Evolutionary conservation across 1,140 invertebrate species (phyloP).

Genomic region (Harlomillsia oculata): DNA sequence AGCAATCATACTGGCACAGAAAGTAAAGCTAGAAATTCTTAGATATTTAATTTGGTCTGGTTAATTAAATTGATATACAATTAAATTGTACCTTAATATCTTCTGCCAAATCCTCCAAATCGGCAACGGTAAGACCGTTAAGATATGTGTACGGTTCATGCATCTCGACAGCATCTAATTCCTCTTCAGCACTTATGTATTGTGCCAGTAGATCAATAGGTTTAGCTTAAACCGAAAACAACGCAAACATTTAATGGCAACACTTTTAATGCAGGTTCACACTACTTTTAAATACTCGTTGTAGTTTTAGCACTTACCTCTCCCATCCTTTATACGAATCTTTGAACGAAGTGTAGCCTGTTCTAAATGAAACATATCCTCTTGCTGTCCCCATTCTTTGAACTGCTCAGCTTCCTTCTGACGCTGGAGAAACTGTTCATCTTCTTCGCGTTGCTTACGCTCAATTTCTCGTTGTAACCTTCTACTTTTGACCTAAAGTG

Average conservation of each 20-base stretch:
- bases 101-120: slow-evolving; percentile 93
- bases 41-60: neutral
- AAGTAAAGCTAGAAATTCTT: neutral
- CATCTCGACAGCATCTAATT: slow-evolving; percentile 90
- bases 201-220: slow-evolving; percentile 95
- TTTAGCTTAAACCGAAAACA: slow-evolving; percentile 58
- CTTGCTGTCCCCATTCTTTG: slow-evolving; percentile 86
- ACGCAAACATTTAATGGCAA: no score
- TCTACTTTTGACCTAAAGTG: slow-evolving; percentile 68
- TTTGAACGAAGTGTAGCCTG: slow-evolving; percentile 80
- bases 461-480: slow-evolving; percentile 81
- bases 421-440: slow-evolving; percentile 74
- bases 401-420: slow-evolving; percentile 92
- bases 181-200: slow-evolving; percentile 87
- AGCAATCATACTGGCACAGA: neutral
- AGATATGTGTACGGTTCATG: slow-evolving; percentile 95
- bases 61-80: slow-evolving; percentile 14
- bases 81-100: slow-evolving; percentile 73
- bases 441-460: slow-evolving; percentile 77
- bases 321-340: slow-evolving; percentile 89
- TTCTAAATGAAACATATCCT: slow-evolving; percentile 85
- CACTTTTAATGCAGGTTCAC: neutral
- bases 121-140: slow-evolving; percentile 78
- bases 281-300: neutral
- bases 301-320: slow-evolving; percentile 42